These are phyloP conservation scores for Tiphia femorata DNA, from an alignment of 2,888 invertebrate species.

Conservation along the genomic window DNA sequence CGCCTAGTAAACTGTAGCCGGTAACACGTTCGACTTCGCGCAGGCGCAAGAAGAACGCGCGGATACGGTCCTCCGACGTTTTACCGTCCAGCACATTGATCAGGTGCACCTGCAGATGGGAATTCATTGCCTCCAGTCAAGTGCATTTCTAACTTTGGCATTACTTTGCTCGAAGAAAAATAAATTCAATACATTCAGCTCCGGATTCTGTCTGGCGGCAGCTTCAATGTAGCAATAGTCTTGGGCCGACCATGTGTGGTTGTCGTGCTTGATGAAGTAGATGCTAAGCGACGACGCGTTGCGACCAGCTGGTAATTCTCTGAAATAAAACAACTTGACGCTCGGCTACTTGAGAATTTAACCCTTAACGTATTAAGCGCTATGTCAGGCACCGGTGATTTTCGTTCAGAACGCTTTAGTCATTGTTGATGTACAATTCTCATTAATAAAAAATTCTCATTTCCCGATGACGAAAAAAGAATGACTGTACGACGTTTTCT, in stretches of 20 bases:
- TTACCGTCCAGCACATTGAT: slow-evolving; percentile 40
- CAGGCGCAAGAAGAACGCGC: not conserved
- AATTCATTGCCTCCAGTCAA: no score
- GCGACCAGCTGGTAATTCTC: no score
- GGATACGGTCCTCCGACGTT: not conserved
- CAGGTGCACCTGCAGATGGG: slow-evolving; percentile 49
- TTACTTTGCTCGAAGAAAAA: not conserved
- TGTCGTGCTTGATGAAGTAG: slow-evolving; percentile 56
- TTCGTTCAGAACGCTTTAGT: no score
- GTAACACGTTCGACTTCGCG: not conserved
- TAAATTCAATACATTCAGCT: slow-evolving; percentile 45
- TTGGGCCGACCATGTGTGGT: slow-evolving; percentile 49
- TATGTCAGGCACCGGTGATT: no score
- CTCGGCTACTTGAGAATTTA: no score
- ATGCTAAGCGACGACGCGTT: slow-evolving; percentile 46
- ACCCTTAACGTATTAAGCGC: no score
- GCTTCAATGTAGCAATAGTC: slow-evolving; percentile 58
- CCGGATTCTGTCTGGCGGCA: slow-evolving; percentile 49
- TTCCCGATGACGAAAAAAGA: no score
- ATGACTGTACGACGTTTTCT: no score
- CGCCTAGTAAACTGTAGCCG: not conserved
- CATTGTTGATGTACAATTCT: no score
- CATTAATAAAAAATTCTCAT: no score
- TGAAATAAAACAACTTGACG: no score
- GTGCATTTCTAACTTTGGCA: not conserved